Percentiles rank a stretch among this genome's conserved stretches.
These are phyloP conservation scores for Trichonephila clavipes DNA, from an alignment of 1,140 invertebrate species.

Conservation along the genomic window DNA sequence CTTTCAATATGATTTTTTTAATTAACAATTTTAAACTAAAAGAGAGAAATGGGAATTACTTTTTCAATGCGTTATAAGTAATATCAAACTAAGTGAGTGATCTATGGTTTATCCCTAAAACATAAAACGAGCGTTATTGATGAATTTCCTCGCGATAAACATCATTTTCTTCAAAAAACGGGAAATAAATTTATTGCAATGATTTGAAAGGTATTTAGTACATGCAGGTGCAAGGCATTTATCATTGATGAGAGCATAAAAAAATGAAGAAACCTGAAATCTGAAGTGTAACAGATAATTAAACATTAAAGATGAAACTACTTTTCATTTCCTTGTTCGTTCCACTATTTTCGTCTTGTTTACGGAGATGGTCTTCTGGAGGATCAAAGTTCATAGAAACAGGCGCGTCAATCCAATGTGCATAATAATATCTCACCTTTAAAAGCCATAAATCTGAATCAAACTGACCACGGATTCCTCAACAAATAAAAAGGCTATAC, in stretches of 20 bases:
- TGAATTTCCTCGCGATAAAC: background rate
- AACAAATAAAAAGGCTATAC: slow-evolving; percentile 8
- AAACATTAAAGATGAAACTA: slow-evolving; percentile 31
- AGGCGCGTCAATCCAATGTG: slow-evolving; percentile 45
- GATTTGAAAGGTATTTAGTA: background rate
- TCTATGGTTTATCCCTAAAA: no score
- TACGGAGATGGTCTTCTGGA: background rate
- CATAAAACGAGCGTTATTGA: no score
- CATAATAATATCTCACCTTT: slow-evolving; percentile 52
- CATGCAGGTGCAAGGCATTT: slow-evolving; percentile 1
- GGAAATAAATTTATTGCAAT: background rate
- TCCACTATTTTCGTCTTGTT: slow-evolving; percentile 41
- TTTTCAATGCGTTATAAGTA: no score
- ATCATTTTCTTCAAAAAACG: background rate
- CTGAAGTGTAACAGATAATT: slow-evolving; percentile 25
- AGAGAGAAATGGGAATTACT: no score
- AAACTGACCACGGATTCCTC: slow-evolving; percentile 41
- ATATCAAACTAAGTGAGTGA: no score
- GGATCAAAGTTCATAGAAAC: slow-evolving; percentile 28
- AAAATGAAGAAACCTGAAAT: background rate
- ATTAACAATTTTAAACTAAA: no score
- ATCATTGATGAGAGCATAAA: background rate
- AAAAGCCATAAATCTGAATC: slow-evolving; percentile 50
- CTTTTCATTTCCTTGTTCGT: slow-evolving; percentile 35
- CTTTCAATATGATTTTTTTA: no score